Percentiles rank a stretch among this genome's conserved stretches.
Evolutionary conservation across 1,140 invertebrate genomes (phyloP).

Genomic region (Trichoplusia ni): DNA sequence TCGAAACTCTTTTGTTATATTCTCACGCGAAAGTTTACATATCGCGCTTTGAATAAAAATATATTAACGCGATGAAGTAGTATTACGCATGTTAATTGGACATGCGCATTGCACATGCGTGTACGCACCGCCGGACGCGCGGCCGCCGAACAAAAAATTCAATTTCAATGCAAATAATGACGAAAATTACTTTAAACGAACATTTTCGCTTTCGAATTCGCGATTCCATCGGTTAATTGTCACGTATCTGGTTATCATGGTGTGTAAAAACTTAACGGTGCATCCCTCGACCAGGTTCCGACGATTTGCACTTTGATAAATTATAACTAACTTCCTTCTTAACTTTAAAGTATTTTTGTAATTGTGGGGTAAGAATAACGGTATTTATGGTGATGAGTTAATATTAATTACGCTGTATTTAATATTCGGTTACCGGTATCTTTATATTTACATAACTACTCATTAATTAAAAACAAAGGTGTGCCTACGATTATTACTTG

Average conservation of each 20-base stretch:
- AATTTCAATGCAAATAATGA: conserved; percentile 70
- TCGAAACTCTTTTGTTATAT: conserved; percentile 5
- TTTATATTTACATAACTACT: too few relatives aligned
- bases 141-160: conserved; percentile 54
- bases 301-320: conserved; percentile 43
- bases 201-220: conserved; percentile 61
- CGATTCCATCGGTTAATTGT: conserved; percentile 65
- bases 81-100: conserved; percentile 54
- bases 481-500: too few relatives aligned
- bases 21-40: conserved; percentile 18
- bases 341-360: neutral
- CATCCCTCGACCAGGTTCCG: conserved; percentile 54
- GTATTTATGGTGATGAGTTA: neutral
- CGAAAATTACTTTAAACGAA: conserved; percentile 59
- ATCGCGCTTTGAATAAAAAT: conserved; percentile 24
- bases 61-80: conserved; percentile 25
- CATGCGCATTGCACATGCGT: conserved; percentile 64
- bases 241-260: conserved; percentile 49
- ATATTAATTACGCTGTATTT: too few relatives aligned
- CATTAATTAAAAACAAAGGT: too few relatives aligned
- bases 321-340: conserved; percentile 23
- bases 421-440: too few relatives aligned
- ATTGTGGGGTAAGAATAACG: neutral
- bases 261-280: conserved; percentile 66
- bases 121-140: conserved; percentile 59